phyloP scores from a whole-genome alignment of 2,888 invertebrate species.

The Clusia tigrina region DNA sequence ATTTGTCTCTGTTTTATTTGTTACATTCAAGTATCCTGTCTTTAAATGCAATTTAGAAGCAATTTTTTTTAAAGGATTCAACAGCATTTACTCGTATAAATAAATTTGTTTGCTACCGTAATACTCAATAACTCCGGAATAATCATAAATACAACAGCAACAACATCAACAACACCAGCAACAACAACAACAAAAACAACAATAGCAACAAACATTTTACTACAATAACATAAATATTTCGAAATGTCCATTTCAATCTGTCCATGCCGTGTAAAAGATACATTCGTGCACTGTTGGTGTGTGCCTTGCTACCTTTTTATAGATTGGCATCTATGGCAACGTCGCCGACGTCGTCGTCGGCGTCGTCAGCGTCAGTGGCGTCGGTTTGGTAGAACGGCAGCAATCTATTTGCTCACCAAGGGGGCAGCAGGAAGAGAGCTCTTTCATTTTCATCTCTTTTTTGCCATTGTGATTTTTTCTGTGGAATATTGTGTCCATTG shows the following conservation, averaged over 20 bases:
- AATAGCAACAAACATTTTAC: conserved; percentile 7
- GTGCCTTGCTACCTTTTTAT: conserved; percentile 9
- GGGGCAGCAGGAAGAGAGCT: neutral
- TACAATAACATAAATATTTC: conserved; percentile 32
- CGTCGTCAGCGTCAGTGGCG: too few species aligned
- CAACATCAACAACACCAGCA: conserved; percentile 18
- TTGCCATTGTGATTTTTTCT: conserved; percentile 2
- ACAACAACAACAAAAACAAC: neutral
- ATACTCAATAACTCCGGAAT: neutral
- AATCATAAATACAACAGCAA: conserved; percentile 23
- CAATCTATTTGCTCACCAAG: conserved; percentile 1
- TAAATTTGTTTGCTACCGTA: neutral
- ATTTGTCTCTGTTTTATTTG: too few species aligned
- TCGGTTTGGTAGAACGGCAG: conserved; percentile 13
- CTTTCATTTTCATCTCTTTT: neutral
- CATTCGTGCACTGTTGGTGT: conserved; percentile 17
- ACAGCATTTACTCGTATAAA: too few species aligned
- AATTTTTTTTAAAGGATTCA: too few species aligned
- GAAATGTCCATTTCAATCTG: conserved; percentile 34
- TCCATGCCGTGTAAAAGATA: conserved; percentile 31
- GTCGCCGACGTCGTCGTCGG: neutral
- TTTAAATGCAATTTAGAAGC: too few species aligned
- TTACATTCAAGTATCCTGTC: too few species aligned
- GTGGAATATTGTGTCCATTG: conserved; percentile 10
- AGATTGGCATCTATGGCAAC: conserved; percentile 9